Evolutionary conservation across 2,888 invertebrate species (phyloP), one percentile per base, ranked within the genome.

Genomic region (Drosophila ustulata): DNA sequence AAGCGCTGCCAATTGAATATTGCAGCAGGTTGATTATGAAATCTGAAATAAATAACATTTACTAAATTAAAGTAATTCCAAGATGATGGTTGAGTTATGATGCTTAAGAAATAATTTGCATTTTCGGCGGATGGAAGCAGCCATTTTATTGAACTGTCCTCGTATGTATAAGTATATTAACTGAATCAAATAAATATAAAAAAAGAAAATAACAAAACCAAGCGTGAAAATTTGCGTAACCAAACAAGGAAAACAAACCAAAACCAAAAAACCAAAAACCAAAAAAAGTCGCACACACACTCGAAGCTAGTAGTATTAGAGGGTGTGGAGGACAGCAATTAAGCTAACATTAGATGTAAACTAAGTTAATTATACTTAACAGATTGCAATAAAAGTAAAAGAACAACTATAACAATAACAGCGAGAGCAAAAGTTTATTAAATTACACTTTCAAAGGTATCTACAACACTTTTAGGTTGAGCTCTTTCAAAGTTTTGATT

Each of bases 191-290:
- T n/a, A 63, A 56, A 55, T 57, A 64, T 34, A 32, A 65, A 51
- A 59, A 45, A 46, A 32, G 58, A 46, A 64, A 50, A 56, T 13
- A 28, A 32, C 26, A 62, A 78, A 75, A 65, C 62, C 65, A 66
- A 73, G 88, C 82, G 82, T 89, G 88, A 84, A 88, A 50, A 83
- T 88, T 88, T 88, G 87, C 89, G 81, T 80, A 83, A 68, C 59
- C 76, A 86, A 80, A 88, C 87, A 84, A 84, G 84, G 87, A 71
- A 88, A 75, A 68, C 56, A 68, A 73, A 57, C 43, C 34, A 70
- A 73, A 73, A 71, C 49, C 47, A 62, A 66, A 70, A 61, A 63
- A 70, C 18, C 18, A 18, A 18, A 18, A 18, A 18, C 18, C 18
- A 18, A 18, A 18, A 56, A 28, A 18, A 46, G 28, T 39, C 56